A percentile compares a stretch with the other conserved stretches of the same genome.
phyloP scores from a whole-genome alignment of 2,888 invertebrate genomes.

The Apodemia mormo region DNA sequence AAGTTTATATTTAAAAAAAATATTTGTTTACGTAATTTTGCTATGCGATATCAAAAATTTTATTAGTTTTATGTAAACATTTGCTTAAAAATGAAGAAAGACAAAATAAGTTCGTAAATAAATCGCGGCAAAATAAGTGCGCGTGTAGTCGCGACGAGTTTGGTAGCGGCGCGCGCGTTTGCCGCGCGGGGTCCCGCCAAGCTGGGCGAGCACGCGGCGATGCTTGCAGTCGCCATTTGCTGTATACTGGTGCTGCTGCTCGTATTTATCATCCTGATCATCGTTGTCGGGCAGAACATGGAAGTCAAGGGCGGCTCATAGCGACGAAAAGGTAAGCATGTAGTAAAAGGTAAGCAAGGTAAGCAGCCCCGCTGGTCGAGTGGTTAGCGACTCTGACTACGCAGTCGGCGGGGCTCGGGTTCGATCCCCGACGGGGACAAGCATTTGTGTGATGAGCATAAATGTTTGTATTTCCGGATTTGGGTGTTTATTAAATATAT shows the following conservation, averaged over 20 bases:
- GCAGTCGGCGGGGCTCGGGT: too few species aligned
- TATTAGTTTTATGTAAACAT: slow-evolving; percentile 19
- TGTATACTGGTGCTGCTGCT: slow-evolving; percentile 90
- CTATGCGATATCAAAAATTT: background rate
- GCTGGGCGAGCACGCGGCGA: slow-evolving; percentile 82
- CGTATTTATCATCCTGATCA: slow-evolving; percentile 91
- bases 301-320: slow-evolving; percentile 83
- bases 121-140: slow-evolving; percentile 52
- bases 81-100: slow-evolving; percentile 19
- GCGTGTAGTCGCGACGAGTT: slow-evolving; percentile 58
- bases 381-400: too few species aligned
- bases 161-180: slow-evolving; percentile 58
- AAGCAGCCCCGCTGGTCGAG: too few species aligned
- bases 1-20: slow-evolving; percentile 1
- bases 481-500: too few species aligned
- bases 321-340: slow-evolving; percentile 61
- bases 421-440: too few species aligned
- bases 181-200: slow-evolving; percentile 66
- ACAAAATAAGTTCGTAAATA: slow-evolving; percentile 26
- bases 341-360: too few species aligned
- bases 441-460: too few species aligned
- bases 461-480: too few species aligned
- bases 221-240: slow-evolving; percentile 92
- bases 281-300: slow-evolving; percentile 90
- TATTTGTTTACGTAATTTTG: slow-evolving; percentile 2